Percentiles rank a stretch among this genome's conserved stretches.
These are phyloP conservation scores for Ganaspis sp. DNA, from an alignment of 1,140 invertebrate genomes.

Conservation along the genomic window DNA sequence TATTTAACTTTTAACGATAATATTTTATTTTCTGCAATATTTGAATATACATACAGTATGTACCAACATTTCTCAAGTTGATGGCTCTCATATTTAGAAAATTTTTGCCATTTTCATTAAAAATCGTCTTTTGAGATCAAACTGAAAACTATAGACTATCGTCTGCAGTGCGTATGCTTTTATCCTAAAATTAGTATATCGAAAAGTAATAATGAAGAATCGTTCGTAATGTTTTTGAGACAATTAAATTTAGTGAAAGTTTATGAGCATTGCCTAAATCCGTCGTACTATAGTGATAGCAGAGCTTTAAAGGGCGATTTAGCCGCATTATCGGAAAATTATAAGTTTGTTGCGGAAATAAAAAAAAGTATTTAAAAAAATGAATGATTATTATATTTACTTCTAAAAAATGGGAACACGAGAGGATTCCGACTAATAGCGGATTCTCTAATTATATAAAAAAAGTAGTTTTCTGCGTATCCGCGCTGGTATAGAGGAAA, in stretches of 20 bases:
- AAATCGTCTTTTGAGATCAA: conserved; percentile 6
- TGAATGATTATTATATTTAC: conserved; percentile 11
- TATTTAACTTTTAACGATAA: no score
- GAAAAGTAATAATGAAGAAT: background rate
- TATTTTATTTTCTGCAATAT: no score
- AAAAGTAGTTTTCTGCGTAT: conserved; percentile 25
- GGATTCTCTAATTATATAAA: conserved; percentile 21
- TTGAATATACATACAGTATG: no score
- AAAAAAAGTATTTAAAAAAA: conserved; percentile 6
- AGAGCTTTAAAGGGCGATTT: conserved; percentile 18
- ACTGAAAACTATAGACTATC: background rate
- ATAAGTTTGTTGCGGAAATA: conserved; percentile 17
- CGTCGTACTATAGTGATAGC: conserved; percentile 23
- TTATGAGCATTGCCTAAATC: conserved; percentile 27
- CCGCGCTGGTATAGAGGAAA: conserved; percentile 11
- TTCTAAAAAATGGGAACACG: conserved; percentile 25
- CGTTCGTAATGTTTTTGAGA: conserved; percentile 6
- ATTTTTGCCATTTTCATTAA: background rate
- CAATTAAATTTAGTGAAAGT: conserved; percentile 25
- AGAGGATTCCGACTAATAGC: conserved; percentile 6
- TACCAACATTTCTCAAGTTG: no score
- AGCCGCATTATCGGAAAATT: conserved; percentile 14
- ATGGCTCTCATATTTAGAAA: no score
- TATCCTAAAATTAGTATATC: conserved; percentile 1
- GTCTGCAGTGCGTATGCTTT: conserved; percentile 7